A percentile compares a stretch with the other conserved stretches of the same genome.
Conservation (phyloP, 1,140 invertebrate genomes). For the Ceratoteleas bidentatus region DNA sequence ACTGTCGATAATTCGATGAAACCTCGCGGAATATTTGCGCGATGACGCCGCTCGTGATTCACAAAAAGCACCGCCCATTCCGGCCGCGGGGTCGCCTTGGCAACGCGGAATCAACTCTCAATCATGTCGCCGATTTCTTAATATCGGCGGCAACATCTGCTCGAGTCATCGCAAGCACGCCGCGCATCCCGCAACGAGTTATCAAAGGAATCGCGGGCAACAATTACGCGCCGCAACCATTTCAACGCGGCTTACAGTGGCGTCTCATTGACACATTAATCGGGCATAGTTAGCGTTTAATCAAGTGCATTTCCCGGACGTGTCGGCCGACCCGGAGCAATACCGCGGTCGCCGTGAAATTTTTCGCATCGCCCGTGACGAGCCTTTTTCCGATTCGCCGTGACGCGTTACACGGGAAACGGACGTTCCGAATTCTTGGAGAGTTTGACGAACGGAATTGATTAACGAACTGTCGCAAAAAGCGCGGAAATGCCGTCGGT, state of each 20-base stretch:
- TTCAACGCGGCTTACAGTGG: slow-evolving; percentile 32
- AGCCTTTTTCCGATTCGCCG: neutral
- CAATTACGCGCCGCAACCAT: slow-evolving; percentile 67
- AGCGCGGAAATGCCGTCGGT: no score
- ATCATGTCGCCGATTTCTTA: slow-evolving; percentile 17
- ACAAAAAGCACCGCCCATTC: slow-evolving; percentile 6
- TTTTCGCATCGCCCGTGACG: slow-evolving; percentile 2
- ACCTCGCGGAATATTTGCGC: slow-evolving; percentile 3
- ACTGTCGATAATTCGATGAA: slow-evolving; percentile 29
- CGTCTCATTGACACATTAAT: slow-evolving; percentile 68
- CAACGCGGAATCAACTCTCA: slow-evolving; percentile 2
- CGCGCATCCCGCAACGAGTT: slow-evolving; percentile 26
- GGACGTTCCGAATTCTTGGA: no score
- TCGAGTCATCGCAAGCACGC: slow-evolving; percentile 5
- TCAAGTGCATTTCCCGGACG: slow-evolving; percentile 75
- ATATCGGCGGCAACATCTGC: neutral
- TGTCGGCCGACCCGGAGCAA: slow-evolving; percentile 4
- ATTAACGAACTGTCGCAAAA: no score
- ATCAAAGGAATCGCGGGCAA: slow-evolving; percentile 44
- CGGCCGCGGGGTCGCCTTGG: neutral
- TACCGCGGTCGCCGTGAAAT: slow-evolving; percentile 3
- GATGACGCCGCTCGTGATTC: slow-evolving; percentile 7
- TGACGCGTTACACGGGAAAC: no score
- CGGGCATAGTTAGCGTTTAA: slow-evolving; percentile 74
- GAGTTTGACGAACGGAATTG: no score